phyloP scores from a whole-genome alignment of 2,113 vertebrate species.

The Mormoops blainvillei region DNA sequence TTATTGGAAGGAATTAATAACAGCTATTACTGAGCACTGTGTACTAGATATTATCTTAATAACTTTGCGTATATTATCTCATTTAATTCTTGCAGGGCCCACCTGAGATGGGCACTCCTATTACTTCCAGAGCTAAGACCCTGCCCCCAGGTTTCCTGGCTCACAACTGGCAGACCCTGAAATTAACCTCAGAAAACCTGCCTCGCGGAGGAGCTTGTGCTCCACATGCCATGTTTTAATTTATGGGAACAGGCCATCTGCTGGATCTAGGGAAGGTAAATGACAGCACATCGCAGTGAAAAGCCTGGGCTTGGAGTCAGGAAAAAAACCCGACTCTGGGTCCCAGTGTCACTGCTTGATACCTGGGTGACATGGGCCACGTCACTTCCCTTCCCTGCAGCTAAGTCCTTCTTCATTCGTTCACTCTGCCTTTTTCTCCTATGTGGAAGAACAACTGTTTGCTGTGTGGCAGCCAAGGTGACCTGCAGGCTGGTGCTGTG shows the following conservation, averaged over 20 bases:
- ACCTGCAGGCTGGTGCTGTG: fast-evolving
- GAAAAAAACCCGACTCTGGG: not conserved
- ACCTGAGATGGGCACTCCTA: not conserved
- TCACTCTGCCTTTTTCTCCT: not conserved
- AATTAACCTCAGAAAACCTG: not conserved
- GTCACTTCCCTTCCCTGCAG: too few relatives aligned
- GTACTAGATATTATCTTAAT: not conserved
- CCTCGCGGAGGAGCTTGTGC: not conserved
- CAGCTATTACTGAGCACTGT: not conserved
- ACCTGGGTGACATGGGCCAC: not conserved
- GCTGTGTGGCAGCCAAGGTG: not conserved
- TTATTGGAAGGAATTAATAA: not conserved
- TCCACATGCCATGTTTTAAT: not conserved
- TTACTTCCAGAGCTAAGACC: not conserved
- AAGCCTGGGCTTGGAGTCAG: not conserved
- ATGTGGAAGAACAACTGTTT: fast-evolving
- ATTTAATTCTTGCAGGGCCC: not conserved
- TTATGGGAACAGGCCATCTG: not conserved
- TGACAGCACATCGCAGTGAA: not conserved
- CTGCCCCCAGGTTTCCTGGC: not conserved
- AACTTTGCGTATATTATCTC: not conserved
- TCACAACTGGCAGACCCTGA: not conserved
- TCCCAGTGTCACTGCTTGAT: not conserved
- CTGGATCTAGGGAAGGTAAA: not conserved
- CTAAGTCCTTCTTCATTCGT: not conserved